A percentile compares a stretch with the other conserved stretches of the same genome.
Conservation (phyloP, 2,797 vertebrate genomes). For the Chromis chromis region DNA sequence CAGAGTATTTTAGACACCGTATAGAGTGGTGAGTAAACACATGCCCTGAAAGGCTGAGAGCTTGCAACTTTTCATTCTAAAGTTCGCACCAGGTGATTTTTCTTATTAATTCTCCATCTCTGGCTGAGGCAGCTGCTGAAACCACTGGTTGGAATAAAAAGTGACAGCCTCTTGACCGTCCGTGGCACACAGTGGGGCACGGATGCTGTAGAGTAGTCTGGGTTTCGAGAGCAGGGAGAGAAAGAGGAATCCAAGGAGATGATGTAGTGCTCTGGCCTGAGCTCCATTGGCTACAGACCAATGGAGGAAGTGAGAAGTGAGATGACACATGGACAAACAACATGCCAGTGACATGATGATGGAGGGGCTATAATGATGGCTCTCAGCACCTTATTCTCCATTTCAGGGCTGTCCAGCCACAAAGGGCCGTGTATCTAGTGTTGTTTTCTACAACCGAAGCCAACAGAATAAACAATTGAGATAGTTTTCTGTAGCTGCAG, state of each 20-base stretch:
- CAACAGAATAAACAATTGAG: slow-evolving; percentile 8
- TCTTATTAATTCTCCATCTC: slow-evolving; percentile 21
- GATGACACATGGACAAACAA: slow-evolving; percentile 45
- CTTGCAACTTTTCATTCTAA: slow-evolving; percentile 9
- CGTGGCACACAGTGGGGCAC: not conserved
- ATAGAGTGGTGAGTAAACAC: slow-evolving; percentile 40
- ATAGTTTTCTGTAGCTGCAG: not conserved
- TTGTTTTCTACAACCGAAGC: slow-evolving; percentile 17
- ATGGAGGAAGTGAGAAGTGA: slow-evolving; percentile 16
- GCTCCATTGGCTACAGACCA: slow-evolving; percentile 11
- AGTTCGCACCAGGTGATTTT: slow-evolving; percentile 32
- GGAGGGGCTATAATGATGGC: slow-evolving; percentile 35
- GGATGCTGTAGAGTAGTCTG: not conserved
- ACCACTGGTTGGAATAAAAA: slow-evolving; percentile 21
- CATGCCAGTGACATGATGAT: slow-evolving; percentile 44
- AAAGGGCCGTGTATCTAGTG: slow-evolving; percentile 18
- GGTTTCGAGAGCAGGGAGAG: slow-evolving; percentile 6
- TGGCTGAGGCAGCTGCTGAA: not conserved
- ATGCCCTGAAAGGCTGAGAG: slow-evolving; percentile 17
- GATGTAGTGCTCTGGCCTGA: slow-evolving; percentile 16
- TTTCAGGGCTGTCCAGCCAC: slow-evolving; percentile 24
- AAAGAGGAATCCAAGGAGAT: slow-evolving; percentile 11
- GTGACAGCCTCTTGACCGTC: slow-evolving; percentile 3
- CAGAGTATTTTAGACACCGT: slow-evolving; percentile 27
- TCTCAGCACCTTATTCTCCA: slow-evolving; percentile 34